Base-by-base conservation (phyloP, 2,888 invertebrate species). In the Clunio marinus region DNA sequence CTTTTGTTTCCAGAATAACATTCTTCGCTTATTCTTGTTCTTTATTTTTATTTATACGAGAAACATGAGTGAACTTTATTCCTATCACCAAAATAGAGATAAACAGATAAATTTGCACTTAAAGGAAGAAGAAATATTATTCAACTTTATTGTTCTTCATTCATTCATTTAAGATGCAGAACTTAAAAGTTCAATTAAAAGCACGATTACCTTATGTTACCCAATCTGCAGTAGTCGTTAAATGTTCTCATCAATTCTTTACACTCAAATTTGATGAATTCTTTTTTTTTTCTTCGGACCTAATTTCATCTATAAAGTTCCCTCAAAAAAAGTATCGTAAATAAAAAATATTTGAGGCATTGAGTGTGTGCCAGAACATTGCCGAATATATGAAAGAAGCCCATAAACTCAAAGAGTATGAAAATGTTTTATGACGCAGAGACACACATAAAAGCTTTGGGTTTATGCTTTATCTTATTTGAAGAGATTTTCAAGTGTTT, bases 391-490 rank as follows among this genome's bases (percentile, higher is more conserved):
- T n/a, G n/a, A n/a, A n/a, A n/a, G 51, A 51, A 17, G 22, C 20
- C 51, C 22, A 51, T 51, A 51, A 51, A 51, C 5, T 7, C 20
- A 2, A 22, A 22, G 51, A 51, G 35, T 13, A 32, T 8, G 35
- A 32, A 32, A 32, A 51, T 51, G 17, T 22, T 51, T 51, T 51
- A 51, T 51, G 51, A 20, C n/a, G 3, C 17, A 51, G 51, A 7
- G 51, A 51, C 51, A 51, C n/a, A n/a, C n/a, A n/a, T n/a, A n/a
- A n/a, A n/a, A n/a, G n/a, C n/a, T 22, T 22, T 22, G 51, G 51
- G 51, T 51, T 51, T 51, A 51, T n/a, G 51, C 3, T 51, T 51
- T 22, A 22, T 41, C 41, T 41, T 41, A 41, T 41, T 41, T 41
- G 7, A 4, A 13, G 22, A 51, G 51, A 51, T 51, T 22, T 51